Conservation (phyloP, 2,113 vertebrate genomes). For the Eudyptes chrysolophus region DNA sequence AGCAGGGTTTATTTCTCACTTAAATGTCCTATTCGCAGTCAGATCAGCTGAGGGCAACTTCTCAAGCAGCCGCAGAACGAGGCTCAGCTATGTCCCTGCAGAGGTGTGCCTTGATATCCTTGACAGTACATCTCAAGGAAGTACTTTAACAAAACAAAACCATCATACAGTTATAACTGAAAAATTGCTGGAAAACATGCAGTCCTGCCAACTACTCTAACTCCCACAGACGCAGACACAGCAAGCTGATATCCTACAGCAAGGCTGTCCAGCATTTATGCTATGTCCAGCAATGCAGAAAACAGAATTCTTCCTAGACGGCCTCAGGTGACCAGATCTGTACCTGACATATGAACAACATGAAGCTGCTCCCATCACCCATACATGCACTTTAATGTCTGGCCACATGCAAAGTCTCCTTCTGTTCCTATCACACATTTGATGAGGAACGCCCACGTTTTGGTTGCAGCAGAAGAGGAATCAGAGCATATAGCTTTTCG, state of each 20-base stretch:
- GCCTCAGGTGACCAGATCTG: background rate
- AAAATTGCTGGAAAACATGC: background rate
- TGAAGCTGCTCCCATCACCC: background rate
- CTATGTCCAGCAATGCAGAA: background rate
- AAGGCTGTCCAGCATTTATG: background rate
- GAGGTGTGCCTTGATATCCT: background rate
- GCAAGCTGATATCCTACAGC: background rate
- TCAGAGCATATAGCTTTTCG: background rate
- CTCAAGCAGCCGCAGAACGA: background rate
- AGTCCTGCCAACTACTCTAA: background rate
- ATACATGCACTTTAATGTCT: fast-evolving
- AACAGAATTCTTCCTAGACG: background rate
- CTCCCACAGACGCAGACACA: background rate
- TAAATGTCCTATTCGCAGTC: background rate
- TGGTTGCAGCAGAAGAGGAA: background rate
- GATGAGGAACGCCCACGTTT: background rate
- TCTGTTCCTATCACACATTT: background rate
- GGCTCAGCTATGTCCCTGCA: background rate
- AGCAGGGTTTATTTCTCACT: background rate
- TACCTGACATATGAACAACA: background rate
- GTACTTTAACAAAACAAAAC: background rate
- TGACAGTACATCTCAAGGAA: background rate
- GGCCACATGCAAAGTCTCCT: background rate
- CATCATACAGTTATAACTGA: background rate
- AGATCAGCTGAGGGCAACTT: background rate